Evolutionary conservation across 2,888 invertebrate species (phyloP), one percentile per base, ranked within the genome.

Genomic region (Drosophila phalerata): DNA sequence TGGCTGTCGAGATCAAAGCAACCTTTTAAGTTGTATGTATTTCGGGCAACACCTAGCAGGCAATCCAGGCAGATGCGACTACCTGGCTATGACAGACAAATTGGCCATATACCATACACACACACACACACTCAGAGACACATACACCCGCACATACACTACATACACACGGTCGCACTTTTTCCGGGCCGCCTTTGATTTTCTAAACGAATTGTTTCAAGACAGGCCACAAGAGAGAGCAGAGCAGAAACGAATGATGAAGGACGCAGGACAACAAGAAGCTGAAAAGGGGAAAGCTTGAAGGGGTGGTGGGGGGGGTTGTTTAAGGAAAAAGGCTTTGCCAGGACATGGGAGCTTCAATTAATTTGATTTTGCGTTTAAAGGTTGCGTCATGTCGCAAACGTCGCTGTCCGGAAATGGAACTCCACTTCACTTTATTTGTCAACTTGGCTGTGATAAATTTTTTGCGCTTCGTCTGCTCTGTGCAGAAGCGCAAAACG

Each of bases 121-220:
- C n/a, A n/a, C 48, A 58, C 47, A 25, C 62, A 56, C 51, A 56
- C 38, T 38, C 17, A 25, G 48, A 30, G 62, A 47, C 48, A 45
- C 55, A 73, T 55, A 40, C 52, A 28, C 40, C n/a, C 22, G 15
- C 30, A 64, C 43, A 40, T 19, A 22, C 48, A 34, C 51, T 30
- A 37, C 66, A 47, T 55, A 76, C 64, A 30, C 19, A 45, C 47
- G 56, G 42, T 42, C 43, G 43, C 43, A 56, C 43, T 74, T 66
- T 66, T 17, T 47, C 17, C 51, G 75, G 79, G 57, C 66, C 78
- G 83, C 91, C 91, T 91, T 91, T 91, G 91, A 91, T 91, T 91
- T 91, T 91, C 91, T 90, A 91, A 85, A 78, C 89, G 90, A 91
- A 91, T 91, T 91, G 91, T 88, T 91, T 90, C 83, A 86, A 88